Base-by-base conservation (phyloP, 2,797 vertebrate genomes). In the Gymnocypris eckloni region DNA sequence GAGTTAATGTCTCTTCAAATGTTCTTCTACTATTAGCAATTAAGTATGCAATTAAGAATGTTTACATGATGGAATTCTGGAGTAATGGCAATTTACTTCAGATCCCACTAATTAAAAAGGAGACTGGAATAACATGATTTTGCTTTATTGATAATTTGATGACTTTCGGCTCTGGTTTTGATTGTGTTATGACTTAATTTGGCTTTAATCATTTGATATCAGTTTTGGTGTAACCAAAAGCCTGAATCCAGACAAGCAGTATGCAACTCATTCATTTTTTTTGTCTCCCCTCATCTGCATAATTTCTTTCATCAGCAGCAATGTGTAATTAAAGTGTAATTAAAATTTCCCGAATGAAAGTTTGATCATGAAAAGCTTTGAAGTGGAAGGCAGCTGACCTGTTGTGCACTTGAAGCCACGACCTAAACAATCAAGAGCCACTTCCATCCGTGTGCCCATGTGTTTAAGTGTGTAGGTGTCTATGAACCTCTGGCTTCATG, bases 221-320 rank as follows among this genome's bases (percentile, higher is more conserved):
- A 75, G 79, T 77, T 59, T 45, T 45, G 45, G 81, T 76, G 81
- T 83, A 86, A 85, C 70, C 52, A 5, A 78, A 71, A 66, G 54
- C 22, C 67, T 79, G 78, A 82, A 86, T 41, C 82, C 71, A 66
- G 81, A 28, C 2, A 78, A n/a, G 71, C 61, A 13, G 11, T 75
- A 18, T 41, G 54, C 43, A 0, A 82, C 50, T 79, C 61, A 10
- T 81, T 79, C 37, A 52, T 80, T 84, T 90, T 89, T 91, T 88
- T 66, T 79, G 91, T 90, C 90, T 83, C 88, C 89, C 79, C 1
- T 89, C 78, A 91, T 37, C 89, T 87, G 91, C 90, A 93, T 93
- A 88, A 92, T 91, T 92, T 89, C 71, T 88, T 90, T 89, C 88
- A 89, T 92, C 90, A 91, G 86, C 86, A 92, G 88, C 91, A 91